Evolutionary conservation across 1,140 invertebrate species (phyloP).

Genomic region (Asbolus verrucosus): DNA sequence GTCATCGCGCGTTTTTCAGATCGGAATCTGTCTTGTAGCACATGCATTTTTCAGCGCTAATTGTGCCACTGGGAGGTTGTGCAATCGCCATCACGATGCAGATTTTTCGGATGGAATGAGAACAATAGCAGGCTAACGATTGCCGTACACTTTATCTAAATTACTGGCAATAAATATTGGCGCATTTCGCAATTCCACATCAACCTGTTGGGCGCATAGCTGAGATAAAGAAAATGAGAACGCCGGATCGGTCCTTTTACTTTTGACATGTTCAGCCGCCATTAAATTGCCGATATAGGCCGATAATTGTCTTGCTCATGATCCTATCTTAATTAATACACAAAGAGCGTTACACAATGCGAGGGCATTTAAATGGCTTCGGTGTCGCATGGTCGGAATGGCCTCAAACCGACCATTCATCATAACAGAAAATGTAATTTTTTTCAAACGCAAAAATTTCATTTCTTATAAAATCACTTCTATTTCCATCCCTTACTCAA

Average conservation of each 20-base stretch:
- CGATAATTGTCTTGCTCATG: background rate
- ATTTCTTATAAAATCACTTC: too few species aligned
- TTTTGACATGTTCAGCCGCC: slow-evolving; percentile 17
- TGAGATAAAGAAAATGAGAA: slow-evolving; percentile 29
- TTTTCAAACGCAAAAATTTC: too few species aligned
- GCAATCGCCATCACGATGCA: background rate
- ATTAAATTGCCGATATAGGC: background rate
- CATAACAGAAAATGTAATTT: too few species aligned
- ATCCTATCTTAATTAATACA: slow-evolving; percentile 7
- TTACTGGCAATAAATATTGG: slow-evolving; percentile 26
- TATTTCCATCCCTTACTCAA: too few species aligned
- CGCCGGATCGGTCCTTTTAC: slow-evolving; percentile 17
- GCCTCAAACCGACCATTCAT: too few species aligned
- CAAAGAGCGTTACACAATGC: slow-evolving; percentile 14
- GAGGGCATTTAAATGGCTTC: background rate
- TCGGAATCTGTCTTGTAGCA: too few species aligned
- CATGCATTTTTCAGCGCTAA: too few species aligned
- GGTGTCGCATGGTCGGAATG: slow-evolving; percentile 3
- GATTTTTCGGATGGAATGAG: slow-evolving; percentile 9
- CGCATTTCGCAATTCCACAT: slow-evolving; percentile 28
- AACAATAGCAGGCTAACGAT: slow-evolving; percentile 29
- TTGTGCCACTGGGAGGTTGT: too few species aligned
- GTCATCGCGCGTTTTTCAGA: background rate
- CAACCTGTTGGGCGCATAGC: slow-evolving; percentile 23
- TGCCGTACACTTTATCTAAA: slow-evolving; percentile 29